Base-by-base conservation (phyloP, 1,140 invertebrate species). In the Brachionus asplanchnoidis region DNA sequence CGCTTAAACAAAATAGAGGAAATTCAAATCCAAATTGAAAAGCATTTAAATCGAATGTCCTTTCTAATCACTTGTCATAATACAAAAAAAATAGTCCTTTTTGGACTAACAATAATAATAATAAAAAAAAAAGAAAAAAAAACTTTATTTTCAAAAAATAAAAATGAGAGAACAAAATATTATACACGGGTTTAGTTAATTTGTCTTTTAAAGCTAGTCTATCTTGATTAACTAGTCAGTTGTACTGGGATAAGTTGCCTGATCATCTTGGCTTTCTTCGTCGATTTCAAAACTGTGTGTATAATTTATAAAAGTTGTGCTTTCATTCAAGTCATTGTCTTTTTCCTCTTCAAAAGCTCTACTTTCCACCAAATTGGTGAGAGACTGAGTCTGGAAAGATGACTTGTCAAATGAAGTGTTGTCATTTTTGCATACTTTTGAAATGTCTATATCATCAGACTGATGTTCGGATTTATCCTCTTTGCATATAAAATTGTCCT, bases 221-320 rank as follows among this genome's bases (percentile, higher is more conserved):
- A 4, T 36, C 4, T 70, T 23, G 14, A 12, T 40, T 40, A 20
- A 68, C 40, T 73, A 73, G 17, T 73, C 68, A 77, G 42, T 77
- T 77, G 42, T 50, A 50, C 73, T 77, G n/a, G 73, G 73, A 77
- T 50, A 77, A 28, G 73, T 77, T 9, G 26, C 14, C 11, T 20
- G 42, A 50, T 77, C 73, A 26, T 50, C 73, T 77, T 23, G 20
- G 20, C 42, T 77, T 26, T 77, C 73, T 26, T 77, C 73, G 12
- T 77, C 73, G 12, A 77, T 77, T 77, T 77, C 73, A 77, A 77
- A 77, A 50, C 73, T 77, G 26, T 77, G 73, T 14, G 73, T 77
- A 50, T 77, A 77, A 77, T 77, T 77, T 26, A 77, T 77, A 50
- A 77, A 77, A 26, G 73, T 77, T 2, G 73, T 77, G 26, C 73